These are phyloP conservation scores for Tipula confusa DNA, from an alignment of 2,888 invertebrate genomes.

Conservation along the genomic window DNA sequence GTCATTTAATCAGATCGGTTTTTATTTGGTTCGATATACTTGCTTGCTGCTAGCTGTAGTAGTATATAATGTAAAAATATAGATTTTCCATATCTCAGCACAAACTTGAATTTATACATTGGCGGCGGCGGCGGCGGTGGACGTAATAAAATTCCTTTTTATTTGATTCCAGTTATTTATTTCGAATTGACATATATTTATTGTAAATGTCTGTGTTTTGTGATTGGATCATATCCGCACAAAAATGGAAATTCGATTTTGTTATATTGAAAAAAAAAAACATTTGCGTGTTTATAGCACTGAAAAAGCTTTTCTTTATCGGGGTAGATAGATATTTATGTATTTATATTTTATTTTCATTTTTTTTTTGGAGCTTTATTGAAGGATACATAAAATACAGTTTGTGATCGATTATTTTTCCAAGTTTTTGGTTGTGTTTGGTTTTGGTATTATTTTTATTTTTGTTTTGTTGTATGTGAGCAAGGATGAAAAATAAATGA, in stretches of 20 bases:
- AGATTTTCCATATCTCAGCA: not conserved
- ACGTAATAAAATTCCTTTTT: not conserved
- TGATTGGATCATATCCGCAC: not conserved
- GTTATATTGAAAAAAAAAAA: not conserved
- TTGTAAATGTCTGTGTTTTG: not conserved
- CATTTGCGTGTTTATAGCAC: not conserved
- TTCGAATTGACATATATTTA: not conserved
- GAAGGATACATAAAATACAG: constrained; percentile 3
- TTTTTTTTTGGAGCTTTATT: not conserved
- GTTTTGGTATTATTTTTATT: not conserved
- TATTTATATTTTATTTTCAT: too few species aligned
- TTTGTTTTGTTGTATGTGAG: not conserved
- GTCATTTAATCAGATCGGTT: not conserved
- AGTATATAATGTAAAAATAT: not conserved
- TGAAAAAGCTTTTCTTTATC: not conserved
- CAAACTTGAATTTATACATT: not conserved
- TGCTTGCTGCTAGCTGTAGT: not conserved
- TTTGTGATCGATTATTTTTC: constrained; percentile 3
- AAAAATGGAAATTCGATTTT: not conserved
- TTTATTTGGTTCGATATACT: not conserved
- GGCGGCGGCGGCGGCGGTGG: not conserved
- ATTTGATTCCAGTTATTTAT: not conserved
- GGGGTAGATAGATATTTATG: not conserved
- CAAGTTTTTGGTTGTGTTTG: not conserved
- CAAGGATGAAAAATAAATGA: not conserved